A percentile compares a stretch with the other conserved stretches of the same genome.
Evolutionary conservation across 2,888 invertebrate genomes (phyloP).

Genomic region (Dynastes tityus): DNA sequence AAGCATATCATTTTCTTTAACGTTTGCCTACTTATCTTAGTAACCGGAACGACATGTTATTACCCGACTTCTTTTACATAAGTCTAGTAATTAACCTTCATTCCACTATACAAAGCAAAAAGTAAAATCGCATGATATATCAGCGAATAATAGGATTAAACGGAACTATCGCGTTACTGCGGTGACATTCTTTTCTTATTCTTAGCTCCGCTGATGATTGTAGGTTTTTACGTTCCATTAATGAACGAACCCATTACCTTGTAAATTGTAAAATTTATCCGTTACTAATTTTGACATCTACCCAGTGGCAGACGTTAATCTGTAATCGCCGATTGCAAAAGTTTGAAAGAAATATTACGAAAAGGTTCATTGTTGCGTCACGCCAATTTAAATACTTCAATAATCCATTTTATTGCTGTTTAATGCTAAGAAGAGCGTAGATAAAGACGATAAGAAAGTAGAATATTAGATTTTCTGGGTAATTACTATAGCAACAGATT

Average conservation of each 20-base stretch:
- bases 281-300: not conserved
- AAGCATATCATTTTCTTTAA: slow-evolving; percentile 14
- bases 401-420: no score
- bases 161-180: slow-evolving; percentile 12
- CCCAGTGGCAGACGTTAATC: no score
- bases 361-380: no score
- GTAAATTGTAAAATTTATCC: not conserved
- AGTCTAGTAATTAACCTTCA: slow-evolving; percentile 30
- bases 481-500: no score
- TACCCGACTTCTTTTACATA: slow-evolving; percentile 6
- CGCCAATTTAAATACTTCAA: no score
- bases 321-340: no score
- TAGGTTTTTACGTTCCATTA: not conserved
- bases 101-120: slow-evolving; percentile 7
- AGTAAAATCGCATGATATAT: slow-evolving; percentile 25
- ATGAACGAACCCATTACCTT: not conserved
- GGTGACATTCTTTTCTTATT: slow-evolving; percentile 8
- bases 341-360: no score
- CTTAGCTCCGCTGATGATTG: not conserved
- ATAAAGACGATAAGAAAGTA: no score
- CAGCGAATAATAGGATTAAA: slow-evolving; percentile 8
- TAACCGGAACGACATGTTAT: slow-evolving; percentile 33
- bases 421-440: no score
- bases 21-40: slow-evolving; percentile 20
- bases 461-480: no score